Base-by-base conservation (phyloP, 2,113 vertebrate species). In the Pteruthius melanotis region DNA sequence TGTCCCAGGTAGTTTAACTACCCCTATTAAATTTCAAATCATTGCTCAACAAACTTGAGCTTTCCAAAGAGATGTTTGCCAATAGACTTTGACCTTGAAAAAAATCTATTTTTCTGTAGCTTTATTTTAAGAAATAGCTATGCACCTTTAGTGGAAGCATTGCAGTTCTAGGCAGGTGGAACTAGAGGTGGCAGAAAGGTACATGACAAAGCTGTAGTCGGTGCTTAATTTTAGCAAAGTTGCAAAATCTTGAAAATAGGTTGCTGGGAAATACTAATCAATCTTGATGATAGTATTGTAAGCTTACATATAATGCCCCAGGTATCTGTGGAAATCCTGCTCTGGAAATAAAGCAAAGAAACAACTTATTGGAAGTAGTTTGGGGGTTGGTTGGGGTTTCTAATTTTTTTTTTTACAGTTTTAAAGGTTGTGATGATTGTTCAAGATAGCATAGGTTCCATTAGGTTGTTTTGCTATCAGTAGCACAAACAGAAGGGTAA, bases 91-190 rank as follows among this genome's bases (percentile, higher is more conserved):
- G 40, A 47, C 35, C n/a, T 63, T 71, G 33, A 84, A 78, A 84
- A 78, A 77, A 81, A 47, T 59, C 15, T 81, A 1, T 42, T 93
- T 89, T 92, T 39, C 56, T 76, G 12, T 83, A 31, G 47, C 18
- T 75, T 83, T 77, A 45, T 93, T 94, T 86, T 39, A 77, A 90
- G 60, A 81, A 89, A 59, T 59, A 77, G 22, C 27, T 78, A 5
- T 47, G 15, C 9, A 71, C 19, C 44, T 75, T 15, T 70, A 72
- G 42, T 65, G 63, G 42, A 89, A 92, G 23, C 31, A 19, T 69
- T 64, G 27, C 23, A 33, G 42, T 57, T 88, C 39, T 60, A 56
- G 68, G 49, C 56, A 79, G 70, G 33, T 80, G 15, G 30, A 64
- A 37, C 15, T 74, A 33, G 39, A 52, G 27, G 27, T 84, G 52